Conservation (phyloP, 1,140 invertebrate genomes). For the Rhyzopertha dominica region DNA sequence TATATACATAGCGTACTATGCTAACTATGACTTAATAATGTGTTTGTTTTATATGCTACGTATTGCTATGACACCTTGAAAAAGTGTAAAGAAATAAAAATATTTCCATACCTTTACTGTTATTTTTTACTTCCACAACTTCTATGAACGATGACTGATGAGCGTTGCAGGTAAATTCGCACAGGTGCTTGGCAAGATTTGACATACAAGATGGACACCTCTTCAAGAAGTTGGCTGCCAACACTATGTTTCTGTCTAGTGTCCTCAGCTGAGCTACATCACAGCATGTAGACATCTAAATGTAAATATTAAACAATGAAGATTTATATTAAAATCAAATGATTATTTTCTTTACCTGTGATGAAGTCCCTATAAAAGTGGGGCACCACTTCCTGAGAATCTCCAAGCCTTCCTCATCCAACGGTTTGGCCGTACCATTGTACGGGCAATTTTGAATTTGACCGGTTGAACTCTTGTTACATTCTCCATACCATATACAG, state of each 20-base stretch:
- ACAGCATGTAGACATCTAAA: too few relatives aligned
- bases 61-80: not conserved
- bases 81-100: not conserved
- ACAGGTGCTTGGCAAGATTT: conserved; percentile 78
- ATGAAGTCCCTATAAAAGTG: too few relatives aligned
- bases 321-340: too few relatives aligned
- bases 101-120: conserved; percentile 14
- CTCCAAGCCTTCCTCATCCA: conserved; percentile 49
- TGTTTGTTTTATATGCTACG: not conserved
- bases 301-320: too few relatives aligned
- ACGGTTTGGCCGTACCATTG: conserved; percentile 60
- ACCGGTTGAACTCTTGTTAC: conserved; percentile 44
- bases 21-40: not conserved
- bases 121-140: conserved; percentile 46
- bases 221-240: conserved; percentile 62
- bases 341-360: too few relatives aligned
- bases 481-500: conserved; percentile 76
- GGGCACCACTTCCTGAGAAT: conserved; percentile 65
- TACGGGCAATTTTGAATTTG: conserved; percentile 64
- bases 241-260: conserved; percentile 56
- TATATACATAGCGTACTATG: not conserved
- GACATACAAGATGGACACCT: conserved; percentile 81
- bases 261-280: conserved; percentile 59
- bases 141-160: conserved; percentile 73
- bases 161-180: conserved; percentile 76